phyloP scores from a whole-genome alignment of 2,888 invertebrate genomes.

The Mesorhabditis belari region DNA sequence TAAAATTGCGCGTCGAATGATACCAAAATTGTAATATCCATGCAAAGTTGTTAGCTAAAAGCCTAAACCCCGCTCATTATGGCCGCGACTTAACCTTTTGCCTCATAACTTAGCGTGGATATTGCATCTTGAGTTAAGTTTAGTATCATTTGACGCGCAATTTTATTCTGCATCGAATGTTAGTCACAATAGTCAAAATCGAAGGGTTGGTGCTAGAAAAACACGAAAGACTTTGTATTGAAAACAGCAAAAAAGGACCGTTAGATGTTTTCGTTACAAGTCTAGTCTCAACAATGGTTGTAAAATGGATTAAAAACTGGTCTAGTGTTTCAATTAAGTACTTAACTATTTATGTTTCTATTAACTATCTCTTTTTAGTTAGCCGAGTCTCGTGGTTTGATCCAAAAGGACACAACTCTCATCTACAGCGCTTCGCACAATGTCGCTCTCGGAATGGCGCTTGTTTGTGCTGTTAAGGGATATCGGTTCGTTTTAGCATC shows the following conservation, averaged over 20 bases:
- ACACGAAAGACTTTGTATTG: not conserved
- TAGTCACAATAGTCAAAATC: too few species aligned
- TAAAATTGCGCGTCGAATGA: too few species aligned
- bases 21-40: too few species aligned
- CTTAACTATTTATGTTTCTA: slow-evolving; percentile 19
- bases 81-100: too few species aligned
- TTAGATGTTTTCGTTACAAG: too few species aligned
- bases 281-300: not conserved
- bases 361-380: slow-evolving; percentile 53
- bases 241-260: not conserved
- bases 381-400: slow-evolving; percentile 75
- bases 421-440: slow-evolving; percentile 92
- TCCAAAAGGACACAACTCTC: slow-evolving; percentile 78
- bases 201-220: slow-evolving; percentile 3
- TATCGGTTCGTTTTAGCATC: slow-evolving; percentile 74
- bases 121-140: too few species aligned
- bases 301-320: not conserved
- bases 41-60: too few species aligned
- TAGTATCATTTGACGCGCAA: too few species aligned
- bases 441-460: slow-evolving; percentile 76
- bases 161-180: too few species aligned
- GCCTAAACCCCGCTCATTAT: too few species aligned
- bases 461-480: slow-evolving; percentile 83
- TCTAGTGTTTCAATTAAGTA: not conserved
- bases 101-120: too few species aligned